phyloP scores from a whole-genome alignment of 2,888 invertebrate genomes.

The Melieria omissa region DNA sequence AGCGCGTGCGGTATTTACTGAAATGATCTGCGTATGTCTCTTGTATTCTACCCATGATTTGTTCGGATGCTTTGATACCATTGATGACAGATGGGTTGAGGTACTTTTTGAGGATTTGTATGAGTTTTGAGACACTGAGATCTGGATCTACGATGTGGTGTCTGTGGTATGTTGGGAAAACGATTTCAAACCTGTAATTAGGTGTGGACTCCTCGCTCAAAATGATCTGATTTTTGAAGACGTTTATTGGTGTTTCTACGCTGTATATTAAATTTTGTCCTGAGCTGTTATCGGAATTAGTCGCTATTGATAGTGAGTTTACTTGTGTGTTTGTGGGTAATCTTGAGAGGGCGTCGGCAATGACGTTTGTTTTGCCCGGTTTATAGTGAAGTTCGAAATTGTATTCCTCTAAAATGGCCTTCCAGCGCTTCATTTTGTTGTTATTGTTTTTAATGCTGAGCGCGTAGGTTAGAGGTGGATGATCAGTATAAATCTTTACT shows the following conservation, averaged over 20 bases:
- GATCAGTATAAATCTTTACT: constrained; percentile 8
- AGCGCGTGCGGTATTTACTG: constrained; percentile 28
- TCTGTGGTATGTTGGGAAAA: neutral
- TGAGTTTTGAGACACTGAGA: neutral
- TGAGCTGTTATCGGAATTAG: constrained; percentile 21
- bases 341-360: constrained; percentile 10
- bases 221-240: constrained; percentile 28
- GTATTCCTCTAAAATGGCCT: constrained; percentile 20
- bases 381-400: constrained; percentile 17
- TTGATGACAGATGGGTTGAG: constrained; percentile 33
- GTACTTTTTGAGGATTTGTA: constrained; percentile 24
- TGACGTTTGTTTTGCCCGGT: constrained; percentile 12
- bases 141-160: too few species aligned
- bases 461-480: neutral
- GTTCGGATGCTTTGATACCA: constrained; percentile 29
- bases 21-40: constrained; percentile 16
- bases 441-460: constrained; percentile 17
- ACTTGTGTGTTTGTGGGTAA: constrained; percentile 1
- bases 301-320: constrained; percentile 19
- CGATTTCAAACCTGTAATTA: neutral
- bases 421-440: constrained; percentile 11
- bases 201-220: neutral
- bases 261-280: constrained; percentile 13
- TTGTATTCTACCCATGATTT: constrained; percentile 26
- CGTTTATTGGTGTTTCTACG: constrained; percentile 15